Conservation (phyloP, 2,113 vertebrate genomes). For the Misgurnus anguillicaudatus region DNA sequence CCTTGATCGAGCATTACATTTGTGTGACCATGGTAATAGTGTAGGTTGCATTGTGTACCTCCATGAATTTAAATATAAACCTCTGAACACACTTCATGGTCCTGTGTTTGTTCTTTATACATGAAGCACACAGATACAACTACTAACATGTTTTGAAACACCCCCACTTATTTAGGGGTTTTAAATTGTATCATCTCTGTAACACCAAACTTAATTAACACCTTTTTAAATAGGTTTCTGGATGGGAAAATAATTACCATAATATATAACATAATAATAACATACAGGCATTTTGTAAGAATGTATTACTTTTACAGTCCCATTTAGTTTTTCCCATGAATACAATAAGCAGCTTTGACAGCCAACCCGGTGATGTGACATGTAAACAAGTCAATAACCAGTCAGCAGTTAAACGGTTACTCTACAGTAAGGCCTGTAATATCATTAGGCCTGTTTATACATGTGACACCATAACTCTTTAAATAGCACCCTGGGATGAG, state of each 20-base stretch:
- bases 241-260: too few species aligned
- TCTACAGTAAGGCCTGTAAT: constrained; percentile 35
- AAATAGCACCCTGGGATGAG: constrained; percentile 47
- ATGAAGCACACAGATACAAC: too few species aligned
- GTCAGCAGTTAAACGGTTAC: neutral
- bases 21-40: constrained; percentile 91
- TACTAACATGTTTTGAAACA: too few species aligned
- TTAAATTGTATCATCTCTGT: too few species aligned
- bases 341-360: neutral
- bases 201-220: too few species aligned
- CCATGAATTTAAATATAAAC: constrained; percentile 91
- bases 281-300: too few species aligned
- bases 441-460: constrained; percentile 56
- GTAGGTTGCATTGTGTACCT: constrained; percentile 91
- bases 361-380: neutral
- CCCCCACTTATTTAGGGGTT: too few species aligned
- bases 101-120: constrained; percentile 32
- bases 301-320: too few species aligned
- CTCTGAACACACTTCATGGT: constrained; percentile 60
- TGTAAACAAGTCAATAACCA: constrained; percentile 7
- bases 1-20: constrained; percentile 83
- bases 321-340: neutral
- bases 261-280: too few species aligned
- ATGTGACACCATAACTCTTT: constrained; percentile 34
- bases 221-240: too few species aligned